phyloP scores from a whole-genome alignment of 2,113 vertebrate genomes.

The Larimichthys crocea region DNA sequence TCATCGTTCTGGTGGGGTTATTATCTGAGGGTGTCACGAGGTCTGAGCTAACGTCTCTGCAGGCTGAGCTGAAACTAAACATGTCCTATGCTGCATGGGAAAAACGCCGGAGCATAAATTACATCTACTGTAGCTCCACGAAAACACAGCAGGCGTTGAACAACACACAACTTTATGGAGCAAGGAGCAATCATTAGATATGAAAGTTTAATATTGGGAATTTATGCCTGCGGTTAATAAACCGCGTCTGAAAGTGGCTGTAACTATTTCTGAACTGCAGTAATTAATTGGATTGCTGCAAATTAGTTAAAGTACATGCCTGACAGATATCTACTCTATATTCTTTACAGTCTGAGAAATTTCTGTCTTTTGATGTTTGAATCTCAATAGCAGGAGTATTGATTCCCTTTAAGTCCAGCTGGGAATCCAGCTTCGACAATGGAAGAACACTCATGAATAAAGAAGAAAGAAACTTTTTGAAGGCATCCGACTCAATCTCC shows the following conservation, averaged over 20 bases:
- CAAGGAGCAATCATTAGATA: slow-evolving; percentile 15
- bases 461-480: slow-evolving; percentile 16
- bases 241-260: slow-evolving; percentile 17
- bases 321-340: slow-evolving; percentile 47
- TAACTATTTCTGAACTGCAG: slow-evolving; percentile 34
- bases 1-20: slow-evolving; percentile 32
- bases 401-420: slow-evolving; percentile 71
- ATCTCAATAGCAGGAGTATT: slow-evolving; percentile 57
- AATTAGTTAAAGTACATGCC: slow-evolving; percentile 38
- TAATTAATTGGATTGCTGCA: slow-evolving; percentile 44
- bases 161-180: slow-evolving; percentile 20
- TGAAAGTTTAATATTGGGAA: slow-evolving; percentile 26
- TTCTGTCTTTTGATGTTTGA: slow-evolving; percentile 69
- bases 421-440: slow-evolving; percentile 18
- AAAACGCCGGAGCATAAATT: slow-evolving; percentile 20
- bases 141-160: slow-evolving; percentile 23
- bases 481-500: slow-evolving; percentile 28
- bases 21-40: slow-evolving; percentile 22
- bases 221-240: slow-evolving; percentile 31
- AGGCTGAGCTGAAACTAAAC: slow-evolving; percentile 4
- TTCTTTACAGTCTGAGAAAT: slow-evolving; percentile 59
- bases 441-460: slow-evolving; percentile 42
- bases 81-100: neutral
- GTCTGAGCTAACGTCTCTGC: neutral
- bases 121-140: neutral